Evolutionary conservation across 2,113 vertebrate genomes (phyloP), one percentile per base, ranked within the genome.

Genomic region (Pluvialis apricaria): DNA sequence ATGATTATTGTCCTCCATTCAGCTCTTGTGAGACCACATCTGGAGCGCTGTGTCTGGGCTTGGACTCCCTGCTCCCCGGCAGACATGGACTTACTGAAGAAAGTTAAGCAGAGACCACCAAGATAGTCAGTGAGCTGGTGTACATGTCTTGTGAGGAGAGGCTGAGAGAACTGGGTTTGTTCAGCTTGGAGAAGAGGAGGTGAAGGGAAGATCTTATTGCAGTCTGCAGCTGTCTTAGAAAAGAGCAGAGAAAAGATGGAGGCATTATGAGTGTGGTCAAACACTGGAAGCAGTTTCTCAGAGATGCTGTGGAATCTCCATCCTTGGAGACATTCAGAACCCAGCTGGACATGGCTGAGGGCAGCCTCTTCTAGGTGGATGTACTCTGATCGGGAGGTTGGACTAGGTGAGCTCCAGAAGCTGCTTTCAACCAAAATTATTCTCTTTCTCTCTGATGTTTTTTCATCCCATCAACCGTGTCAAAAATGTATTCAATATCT

Each of bases 361-460:
- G 17, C 38, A 89, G 0, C 12, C 21, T 15, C 14, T 83, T 77
- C 20, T 11, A 55, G 34, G 24, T 65, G 42, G 32, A 11, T 1
- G 3, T n/a, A 3, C 5, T 71, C 19, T 38, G 55, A 89, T 49
- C 20, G 38, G 51, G 24, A 36, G 9, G 2, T 38, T 84, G 42
- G 51, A n/a, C 22, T 51, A 38, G 31, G 12, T n/a, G 20, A 64
- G 29, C 13, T 78, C 38, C 17, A 85, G 54, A 61, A 16, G 10
- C 18, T 71, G 15, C 26, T 91, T 51, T 45, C 61, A 52, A 19
- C 10, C 38, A 79, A n/a, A 78, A 38, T 75, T n/a, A 8, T 62
- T 66, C 3, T 72, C 0, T 0, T 64, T 8, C 3, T 20, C 16
- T 81, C 21, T 55, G 6, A 4, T 18, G 8, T 38, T 42, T 52